Evolutionary conservation across 2,888 invertebrate species (phyloP), one percentile per base, ranked within the genome.

Genomic region (Ganaspis brasiliensis): DNA sequence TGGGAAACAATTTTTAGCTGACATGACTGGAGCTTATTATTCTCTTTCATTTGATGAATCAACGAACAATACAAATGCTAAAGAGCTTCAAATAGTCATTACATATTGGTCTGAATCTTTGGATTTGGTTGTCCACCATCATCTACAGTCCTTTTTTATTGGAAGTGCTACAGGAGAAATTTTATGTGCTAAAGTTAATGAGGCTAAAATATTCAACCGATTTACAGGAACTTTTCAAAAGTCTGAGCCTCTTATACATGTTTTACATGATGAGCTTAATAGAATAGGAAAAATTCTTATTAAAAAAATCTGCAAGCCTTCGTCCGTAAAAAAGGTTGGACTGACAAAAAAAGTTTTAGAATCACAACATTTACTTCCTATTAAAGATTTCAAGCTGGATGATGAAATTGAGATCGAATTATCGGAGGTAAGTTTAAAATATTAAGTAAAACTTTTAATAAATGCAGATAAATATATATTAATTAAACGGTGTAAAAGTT

Each of bases 171-270:
- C 40, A 12, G 72, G 71, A 4, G 72, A 74, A 63, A 72, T 74
- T 26, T 57, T 77, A 19, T 16, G 59, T 31, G 21, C 40, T 5
- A 40, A 59, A 19, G 31, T 71, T 19, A 26, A 55, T 35, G 35
- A 72, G 40, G 67, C 75, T 26, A 35, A 55, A 24, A 12, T 75
- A 19, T 75, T 78, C 9, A 79, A 63, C 1, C 73, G n/a, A 4
- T 76, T 79, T 59, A 79, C 80, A 8, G 45, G 14, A 1, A 35
- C 75, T 8, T 79, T 80, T 76, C 80, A 80, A 61, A 73, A 63
- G 8, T 74, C 79, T 10, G 77, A 82, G 55, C 79, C 79, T 4
- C 24, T 82, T 1, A 78, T 82, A 74, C 79, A 82, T 73, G 1
- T 82, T 9, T 16, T 80, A 10, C 74, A 80, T 63, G 3, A 61